These are phyloP conservation scores for Tenualosa thibaudeaui DNA, from an alignment of 2,797 vertebrate genomes.

Conservation along the genomic window DNA sequence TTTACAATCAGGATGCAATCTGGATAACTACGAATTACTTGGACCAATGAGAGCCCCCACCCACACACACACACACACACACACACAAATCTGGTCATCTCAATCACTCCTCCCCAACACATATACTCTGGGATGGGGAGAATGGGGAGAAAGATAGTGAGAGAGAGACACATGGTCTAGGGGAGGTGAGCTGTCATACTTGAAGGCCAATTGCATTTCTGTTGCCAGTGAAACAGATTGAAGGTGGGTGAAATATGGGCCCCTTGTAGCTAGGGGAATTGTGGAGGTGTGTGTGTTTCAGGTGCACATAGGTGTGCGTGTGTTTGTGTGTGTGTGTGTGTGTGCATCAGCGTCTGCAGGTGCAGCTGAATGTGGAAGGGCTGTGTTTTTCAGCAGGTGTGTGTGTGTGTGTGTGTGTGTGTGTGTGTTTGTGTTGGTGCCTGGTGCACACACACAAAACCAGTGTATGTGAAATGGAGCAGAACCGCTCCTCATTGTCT, in stretches of 20 bases:
- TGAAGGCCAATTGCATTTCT: neutral
- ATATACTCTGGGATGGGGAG: neutral
- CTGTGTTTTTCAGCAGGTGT: neutral
- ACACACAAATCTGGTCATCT: neutral
- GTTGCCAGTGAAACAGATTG: neutral
- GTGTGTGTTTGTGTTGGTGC: neutral
- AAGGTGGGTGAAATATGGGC: neutral
- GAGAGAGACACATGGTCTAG: neutral
- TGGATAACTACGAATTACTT: neutral
- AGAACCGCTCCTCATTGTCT: neutral
- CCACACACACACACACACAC: slow-evolving; percentile 10
- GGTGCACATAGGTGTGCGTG: neutral
- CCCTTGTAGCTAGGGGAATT: neutral
- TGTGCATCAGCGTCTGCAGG: neutral
- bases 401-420: neutral
- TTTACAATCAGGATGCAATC: neutral
- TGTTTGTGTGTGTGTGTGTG: neutral
- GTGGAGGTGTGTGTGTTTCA: neutral
- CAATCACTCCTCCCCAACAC: neutral
- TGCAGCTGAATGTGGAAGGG: too few species aligned
- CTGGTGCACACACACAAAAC: neutral
- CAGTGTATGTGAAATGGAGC: neutral
- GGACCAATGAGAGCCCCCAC: neutral
- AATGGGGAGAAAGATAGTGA: neutral
- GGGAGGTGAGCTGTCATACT: neutral